phyloP scores from a whole-genome alignment of 2,113 vertebrate species.

The Pachypanchax playfairii region DNA sequence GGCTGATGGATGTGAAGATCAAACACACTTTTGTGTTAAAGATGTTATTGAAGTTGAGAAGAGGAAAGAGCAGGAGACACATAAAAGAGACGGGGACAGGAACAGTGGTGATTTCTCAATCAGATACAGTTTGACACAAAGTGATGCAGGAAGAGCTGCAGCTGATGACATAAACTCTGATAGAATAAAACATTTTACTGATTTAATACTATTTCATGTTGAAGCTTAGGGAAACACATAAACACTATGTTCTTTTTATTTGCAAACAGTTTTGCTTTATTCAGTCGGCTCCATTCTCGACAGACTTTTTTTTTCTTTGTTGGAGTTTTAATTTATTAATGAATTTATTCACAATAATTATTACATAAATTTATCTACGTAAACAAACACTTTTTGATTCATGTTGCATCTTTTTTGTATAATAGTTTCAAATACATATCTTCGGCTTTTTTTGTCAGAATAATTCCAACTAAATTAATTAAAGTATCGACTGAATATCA shows the following conservation, averaged over 20 bases:
- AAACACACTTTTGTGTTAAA: constrained; percentile 76
- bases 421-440: too few species aligned
- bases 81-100: constrained; percentile 73
- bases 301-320: too few species aligned
- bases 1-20: constrained; percentile 66
- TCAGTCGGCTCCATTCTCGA: too few species aligned
- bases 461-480: too few species aligned
- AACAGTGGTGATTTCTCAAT: constrained; percentile 45
- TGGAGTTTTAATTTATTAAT: too few species aligned
- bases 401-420: too few species aligned
- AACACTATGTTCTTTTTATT: neutral
- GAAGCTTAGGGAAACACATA: too few species aligned
- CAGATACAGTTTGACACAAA: constrained; percentile 20
- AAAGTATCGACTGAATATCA: too few species aligned
- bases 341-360: too few species aligned
- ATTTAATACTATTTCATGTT: neutral
- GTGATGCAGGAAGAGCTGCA: neutral
- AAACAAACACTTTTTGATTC: too few species aligned
- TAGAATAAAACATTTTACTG: neutral
- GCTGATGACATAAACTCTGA: neutral
- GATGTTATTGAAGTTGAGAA: constrained; percentile 68
- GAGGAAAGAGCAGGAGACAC: constrained; percentile 53
- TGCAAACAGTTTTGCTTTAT: neutral
- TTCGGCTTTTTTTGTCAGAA: too few species aligned
- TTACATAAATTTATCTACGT: too few species aligned